These are phyloP conservation scores for Epistrophe eligans DNA, from an alignment of 2,888 invertebrate species.

Conservation along the genomic window DNA sequence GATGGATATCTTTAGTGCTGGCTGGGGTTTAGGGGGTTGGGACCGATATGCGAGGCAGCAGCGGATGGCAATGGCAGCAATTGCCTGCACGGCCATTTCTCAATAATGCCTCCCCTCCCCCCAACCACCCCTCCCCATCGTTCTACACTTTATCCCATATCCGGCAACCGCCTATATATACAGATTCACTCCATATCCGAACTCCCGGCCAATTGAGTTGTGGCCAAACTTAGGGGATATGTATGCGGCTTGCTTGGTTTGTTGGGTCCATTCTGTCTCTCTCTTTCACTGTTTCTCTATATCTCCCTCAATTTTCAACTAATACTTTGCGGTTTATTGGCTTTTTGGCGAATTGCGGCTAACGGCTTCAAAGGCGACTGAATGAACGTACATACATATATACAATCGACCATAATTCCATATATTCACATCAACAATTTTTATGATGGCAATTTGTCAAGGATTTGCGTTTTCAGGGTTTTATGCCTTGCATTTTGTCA, in stretches of 20 bases:
- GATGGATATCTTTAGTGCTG: conserved; percentile 72
- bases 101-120: conserved; percentile 58
- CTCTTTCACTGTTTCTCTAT: not conserved
- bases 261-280: not conserved
- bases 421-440: conserved; percentile 75
- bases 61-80: conserved; percentile 31
- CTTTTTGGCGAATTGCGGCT: conserved; percentile 68
- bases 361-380: conserved; percentile 45
- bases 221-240: conserved; percentile 76
- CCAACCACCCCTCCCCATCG: too few species aligned
- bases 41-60: not conserved
- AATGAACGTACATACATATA: conserved; percentile 58
- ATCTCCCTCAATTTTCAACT: conserved; percentile 71
- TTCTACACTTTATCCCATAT: conserved; percentile 14
- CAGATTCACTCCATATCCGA: conserved; percentile 46
- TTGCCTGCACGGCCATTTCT: conserved; percentile 63
- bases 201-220: conserved; percentile 68
- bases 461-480: conserved; percentile 65
- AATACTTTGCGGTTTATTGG: conserved; percentile 77
- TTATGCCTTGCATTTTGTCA: conserved; percentile 71
- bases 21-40: conserved; percentile 24
- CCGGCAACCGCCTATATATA: conserved; percentile 53
- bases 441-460: conserved; percentile 78
- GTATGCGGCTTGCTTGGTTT: conserved; percentile 61
- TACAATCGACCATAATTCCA: conserved; percentile 74